phyloP scores from a whole-genome alignment of 2,113 vertebrate species.

The Blennius ocellaris region DNA sequence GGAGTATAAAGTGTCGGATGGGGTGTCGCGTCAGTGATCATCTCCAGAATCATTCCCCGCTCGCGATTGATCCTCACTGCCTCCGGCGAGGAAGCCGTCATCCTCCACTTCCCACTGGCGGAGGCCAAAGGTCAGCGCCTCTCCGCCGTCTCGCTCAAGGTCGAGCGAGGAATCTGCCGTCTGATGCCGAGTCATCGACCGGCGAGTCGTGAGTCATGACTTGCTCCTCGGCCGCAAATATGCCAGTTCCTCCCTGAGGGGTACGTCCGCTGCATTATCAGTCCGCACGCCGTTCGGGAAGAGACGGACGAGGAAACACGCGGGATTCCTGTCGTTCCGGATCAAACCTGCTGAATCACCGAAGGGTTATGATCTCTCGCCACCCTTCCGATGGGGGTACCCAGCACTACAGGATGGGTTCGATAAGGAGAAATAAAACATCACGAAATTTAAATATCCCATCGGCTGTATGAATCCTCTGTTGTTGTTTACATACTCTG shows the following conservation, averaged over 20 bases:
- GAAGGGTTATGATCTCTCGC: too few relatives aligned
- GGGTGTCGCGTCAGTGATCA: too few relatives aligned
- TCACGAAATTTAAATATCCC: too few relatives aligned
- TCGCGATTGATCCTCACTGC: conserved; percentile 13
- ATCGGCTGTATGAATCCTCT: too few relatives aligned
- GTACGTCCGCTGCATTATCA: conserved; percentile 30
- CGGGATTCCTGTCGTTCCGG: too few relatives aligned
- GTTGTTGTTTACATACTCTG: neutral
- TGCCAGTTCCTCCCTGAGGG: conserved; percentile 33
- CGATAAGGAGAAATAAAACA: too few relatives aligned
- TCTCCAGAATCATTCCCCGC: too few relatives aligned
- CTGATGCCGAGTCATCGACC: conserved; percentile 43
- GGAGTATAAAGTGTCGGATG: too few relatives aligned
- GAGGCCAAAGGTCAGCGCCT: conserved; percentile 37
- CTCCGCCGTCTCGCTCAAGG: conserved; percentile 12
- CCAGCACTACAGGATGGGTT: too few relatives aligned
- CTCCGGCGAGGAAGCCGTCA: neutral
- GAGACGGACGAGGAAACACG: too few relatives aligned
- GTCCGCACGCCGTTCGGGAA: neutral
- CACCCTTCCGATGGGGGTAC: too few relatives aligned
- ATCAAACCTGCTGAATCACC: too few relatives aligned
- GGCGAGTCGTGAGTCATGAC: conserved; percentile 41
- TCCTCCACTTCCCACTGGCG: neutral
- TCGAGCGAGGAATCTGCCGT: neutral
- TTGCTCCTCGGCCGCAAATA: conserved; percentile 43